Evolutionary conservation across 1,140 invertebrate species (phyloP).

Genomic region (Metaphire vulgaris): DNA sequence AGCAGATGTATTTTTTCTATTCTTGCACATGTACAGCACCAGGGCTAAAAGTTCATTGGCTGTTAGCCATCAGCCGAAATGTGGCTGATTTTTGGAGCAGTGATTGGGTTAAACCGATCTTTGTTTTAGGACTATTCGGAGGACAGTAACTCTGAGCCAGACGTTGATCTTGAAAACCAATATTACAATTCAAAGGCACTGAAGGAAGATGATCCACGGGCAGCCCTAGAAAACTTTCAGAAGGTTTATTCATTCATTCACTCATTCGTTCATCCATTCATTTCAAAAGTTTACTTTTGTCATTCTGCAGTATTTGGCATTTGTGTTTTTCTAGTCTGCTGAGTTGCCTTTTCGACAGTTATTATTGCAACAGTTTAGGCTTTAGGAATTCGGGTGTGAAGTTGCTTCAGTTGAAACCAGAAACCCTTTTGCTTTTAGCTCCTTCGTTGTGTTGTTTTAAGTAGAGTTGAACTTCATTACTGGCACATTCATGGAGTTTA

Average conservation of each 20-base stretch:
- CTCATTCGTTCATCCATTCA: conserved; percentile 17
- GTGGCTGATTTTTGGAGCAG: no score
- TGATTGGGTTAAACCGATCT: no score
- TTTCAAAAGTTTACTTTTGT: not conserved
- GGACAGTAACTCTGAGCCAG: conserved; percentile 69
- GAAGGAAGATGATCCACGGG: conserved; percentile 92
- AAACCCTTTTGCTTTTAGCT: no score
- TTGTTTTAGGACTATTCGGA: conserved; percentile 56
- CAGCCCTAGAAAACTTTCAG: conserved; percentile 87
- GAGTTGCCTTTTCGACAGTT: not conserved
- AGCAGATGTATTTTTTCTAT: no score
- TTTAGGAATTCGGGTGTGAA: not conserved
- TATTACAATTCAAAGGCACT: conserved; percentile 99
- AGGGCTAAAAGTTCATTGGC: no score
- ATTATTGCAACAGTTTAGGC: conserved; percentile 1
- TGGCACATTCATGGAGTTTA: no score
- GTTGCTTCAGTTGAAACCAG: no score
- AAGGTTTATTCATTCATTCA: conserved; percentile 56
- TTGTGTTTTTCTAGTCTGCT: not conserved
- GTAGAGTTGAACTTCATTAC: no score
- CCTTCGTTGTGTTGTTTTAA: no score
- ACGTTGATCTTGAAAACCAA: conserved; percentile 99
- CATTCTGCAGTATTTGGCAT: not conserved
- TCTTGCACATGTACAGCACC: no score
- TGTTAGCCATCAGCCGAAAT: no score